Conservation (phyloP, 2,888 invertebrate genomes). For the Folsomia candida region DNA sequence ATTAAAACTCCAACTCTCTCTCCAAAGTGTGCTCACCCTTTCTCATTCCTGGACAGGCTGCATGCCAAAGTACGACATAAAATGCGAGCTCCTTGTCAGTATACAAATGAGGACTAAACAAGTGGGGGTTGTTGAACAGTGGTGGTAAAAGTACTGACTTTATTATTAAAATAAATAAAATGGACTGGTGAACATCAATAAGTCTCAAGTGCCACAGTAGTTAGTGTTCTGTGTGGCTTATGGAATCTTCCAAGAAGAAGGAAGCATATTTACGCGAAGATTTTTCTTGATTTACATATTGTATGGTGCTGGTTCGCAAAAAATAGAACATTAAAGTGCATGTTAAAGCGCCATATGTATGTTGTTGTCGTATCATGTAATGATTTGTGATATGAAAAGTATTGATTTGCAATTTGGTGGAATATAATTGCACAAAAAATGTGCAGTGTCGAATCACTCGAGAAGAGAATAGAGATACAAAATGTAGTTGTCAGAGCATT, state of each 20-base stretch:
- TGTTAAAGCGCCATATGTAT: background rate
- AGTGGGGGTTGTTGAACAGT: no score
- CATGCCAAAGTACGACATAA: no score
- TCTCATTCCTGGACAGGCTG: background rate
- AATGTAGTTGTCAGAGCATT: background rate
- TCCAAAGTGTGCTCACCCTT: background rate
- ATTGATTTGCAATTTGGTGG: constrained; percentile 1
- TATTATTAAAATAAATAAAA: no score
- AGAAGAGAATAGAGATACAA: background rate
- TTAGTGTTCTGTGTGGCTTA: no score
- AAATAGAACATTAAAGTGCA: no score
- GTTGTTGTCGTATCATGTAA: background rate
- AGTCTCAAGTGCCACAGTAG: no score
- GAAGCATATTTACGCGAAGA: no score
- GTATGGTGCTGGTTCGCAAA: background rate
- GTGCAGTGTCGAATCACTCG: background rate
- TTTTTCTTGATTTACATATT: background rate
- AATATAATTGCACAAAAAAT: background rate
- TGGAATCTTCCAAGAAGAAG: no score
- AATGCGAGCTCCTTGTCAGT: no score
- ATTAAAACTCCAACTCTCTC: background rate
- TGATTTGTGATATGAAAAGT: background rate
- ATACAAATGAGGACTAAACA: no score
- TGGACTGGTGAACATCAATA: no score
- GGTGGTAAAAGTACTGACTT: no score